These are phyloP conservation scores for Mizuhopecten yessoensis DNA, from an alignment of 1,140 invertebrate genomes.

Conservation along the genomic window DNA sequence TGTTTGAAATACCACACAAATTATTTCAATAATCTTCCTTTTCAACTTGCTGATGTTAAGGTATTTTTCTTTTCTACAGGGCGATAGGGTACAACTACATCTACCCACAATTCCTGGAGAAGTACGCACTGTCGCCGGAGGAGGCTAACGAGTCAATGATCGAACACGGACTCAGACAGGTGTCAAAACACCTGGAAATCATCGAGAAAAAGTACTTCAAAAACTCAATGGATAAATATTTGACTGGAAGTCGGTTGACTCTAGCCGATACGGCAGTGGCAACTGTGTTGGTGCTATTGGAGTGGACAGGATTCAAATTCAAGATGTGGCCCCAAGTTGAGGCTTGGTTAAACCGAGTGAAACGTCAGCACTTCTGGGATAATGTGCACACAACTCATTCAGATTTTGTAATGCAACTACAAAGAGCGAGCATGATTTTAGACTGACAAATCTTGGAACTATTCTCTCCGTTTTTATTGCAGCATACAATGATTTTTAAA, in stretches of 20 bases:
- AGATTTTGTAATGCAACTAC: constrained; percentile 69
- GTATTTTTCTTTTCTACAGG: constrained; percentile 60
- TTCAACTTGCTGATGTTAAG: no score
- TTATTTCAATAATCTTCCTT: no score
- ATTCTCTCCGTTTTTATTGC: no score
- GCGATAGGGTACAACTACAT: constrained; percentile 67
- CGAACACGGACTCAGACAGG: constrained; percentile 66
- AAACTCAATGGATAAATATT: constrained; percentile 61
- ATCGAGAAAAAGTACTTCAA: constrained; percentile 69
- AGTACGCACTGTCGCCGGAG: constrained; percentile 63
- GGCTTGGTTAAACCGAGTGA: constrained; percentile 65
- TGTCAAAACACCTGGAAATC: constrained; percentile 65
- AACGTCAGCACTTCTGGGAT: constrained; percentile 70
- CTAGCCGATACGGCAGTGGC: constrained; percentile 69
- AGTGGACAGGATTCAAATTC: constrained; percentile 71
- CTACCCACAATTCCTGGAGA: constrained; percentile 73
- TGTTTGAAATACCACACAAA: no score
- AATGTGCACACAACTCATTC: constrained; percentile 68
- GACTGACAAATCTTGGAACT: constrained; percentile 39
- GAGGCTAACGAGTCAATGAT: constrained; percentile 67
- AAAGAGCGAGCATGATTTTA: constrained; percentile 52
- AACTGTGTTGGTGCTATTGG: constrained; percentile 65
- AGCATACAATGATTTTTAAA: no score
- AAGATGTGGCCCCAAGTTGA: constrained; percentile 73
- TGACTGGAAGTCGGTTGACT: constrained; percentile 66